Evolutionary conservation across 2,113 vertebrate species (phyloP).

Genomic region (Heterocephalus glaber): DNA sequence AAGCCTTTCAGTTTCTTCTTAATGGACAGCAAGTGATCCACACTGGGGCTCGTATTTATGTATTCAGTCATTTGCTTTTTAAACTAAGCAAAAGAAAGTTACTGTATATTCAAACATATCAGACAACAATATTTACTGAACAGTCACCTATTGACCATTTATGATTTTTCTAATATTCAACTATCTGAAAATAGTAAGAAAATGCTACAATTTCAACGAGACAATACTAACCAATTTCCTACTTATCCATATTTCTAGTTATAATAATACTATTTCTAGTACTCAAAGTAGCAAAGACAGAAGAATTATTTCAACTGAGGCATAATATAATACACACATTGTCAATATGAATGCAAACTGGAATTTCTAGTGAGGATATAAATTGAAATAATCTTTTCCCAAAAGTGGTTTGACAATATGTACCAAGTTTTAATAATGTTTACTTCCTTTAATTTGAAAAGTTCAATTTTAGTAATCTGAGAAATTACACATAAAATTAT

Average conservation of each 20-base stretch:
- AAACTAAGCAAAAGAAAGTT: slow-evolving; percentile 82
- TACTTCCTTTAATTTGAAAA: slow-evolving; percentile 35
- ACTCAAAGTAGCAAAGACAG: slow-evolving; percentile 57
- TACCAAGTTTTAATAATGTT: slow-evolving; percentile 55
- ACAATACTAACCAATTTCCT: slow-evolving; percentile 44
- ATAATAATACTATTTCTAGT: neutral
- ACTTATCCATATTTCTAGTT: slow-evolving; percentile 9
- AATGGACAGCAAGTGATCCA: slow-evolving; percentile 83
- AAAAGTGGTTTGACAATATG: slow-evolving; percentile 41
- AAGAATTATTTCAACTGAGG: slow-evolving; percentile 45
- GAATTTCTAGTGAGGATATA: slow-evolving; percentile 21
- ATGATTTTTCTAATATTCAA: slow-evolving; percentile 43
- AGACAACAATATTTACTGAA: slow-evolving; percentile 40
- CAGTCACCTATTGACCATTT: neutral
- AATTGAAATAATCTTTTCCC: slow-evolving; percentile 47
- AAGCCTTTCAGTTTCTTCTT: slow-evolving; percentile 87
- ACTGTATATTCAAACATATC: slow-evolving; percentile 46
- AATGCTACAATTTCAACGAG: neutral
- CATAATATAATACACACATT: neutral
- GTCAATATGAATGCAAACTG: neutral
- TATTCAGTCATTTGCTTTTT: slow-evolving; percentile 83
- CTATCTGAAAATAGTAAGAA: slow-evolving; percentile 39
- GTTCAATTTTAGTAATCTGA: slow-evolving; percentile 1
- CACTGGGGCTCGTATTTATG: slow-evolving; percentile 81
- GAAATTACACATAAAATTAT: slow-evolving; percentile 5